Evolutionary conservation across 2,888 invertebrate species (phyloP), one percentile per base, ranked within the genome.

Genomic region (Rhorus exstirpatorius): DNA sequence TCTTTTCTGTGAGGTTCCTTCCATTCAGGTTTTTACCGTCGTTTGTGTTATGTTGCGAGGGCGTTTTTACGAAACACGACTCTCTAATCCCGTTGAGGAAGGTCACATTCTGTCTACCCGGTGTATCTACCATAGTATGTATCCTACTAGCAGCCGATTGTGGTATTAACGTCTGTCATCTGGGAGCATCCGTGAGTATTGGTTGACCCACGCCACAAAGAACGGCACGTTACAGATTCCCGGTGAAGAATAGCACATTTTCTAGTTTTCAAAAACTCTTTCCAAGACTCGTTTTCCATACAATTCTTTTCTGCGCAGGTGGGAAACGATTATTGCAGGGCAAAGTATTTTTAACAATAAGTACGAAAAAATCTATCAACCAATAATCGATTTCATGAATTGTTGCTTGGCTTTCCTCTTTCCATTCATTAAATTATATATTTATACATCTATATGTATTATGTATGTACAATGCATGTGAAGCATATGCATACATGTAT

Each of bases 11-110:
- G 31, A 49, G 19, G 26, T 51, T 51, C 68, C 49, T 68, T 19
- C 80, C 80, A 70, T 70, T 80, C 70, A 70, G 67, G 61, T 70
- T 74, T 68, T 35, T 19, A 49, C 17, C 49, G 38, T 49, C 38
- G n/a, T 61, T 49, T 46, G 49, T 58, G 58, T 72, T 72, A 58
- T 72, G 19, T 55, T 55, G 55, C 60, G 49, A 17, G 49, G 49
- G 75, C 51, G 41, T 63, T 75, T 75, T 75, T 55, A 44, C 19
- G 63, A 75, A 75, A 63, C 53, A 26, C 74, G 44, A 75, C 53
- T 38, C 35, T 68, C 68, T 53, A 55, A 68, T 68, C 55, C 68
- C 41, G 68, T 75, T 75, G 63, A 44, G 74, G 74, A 63, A 75
- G 63, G 74, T 75, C 74, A 53, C 41, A 53, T 41, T 65, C 53